Percentiles rank a stretch among this genome's conserved stretches.
These are phyloP conservation scores for Acanthacorydalis orientalis DNA, from an alignment of 2,888 invertebrate genomes.

Conservation along the genomic window DNA sequence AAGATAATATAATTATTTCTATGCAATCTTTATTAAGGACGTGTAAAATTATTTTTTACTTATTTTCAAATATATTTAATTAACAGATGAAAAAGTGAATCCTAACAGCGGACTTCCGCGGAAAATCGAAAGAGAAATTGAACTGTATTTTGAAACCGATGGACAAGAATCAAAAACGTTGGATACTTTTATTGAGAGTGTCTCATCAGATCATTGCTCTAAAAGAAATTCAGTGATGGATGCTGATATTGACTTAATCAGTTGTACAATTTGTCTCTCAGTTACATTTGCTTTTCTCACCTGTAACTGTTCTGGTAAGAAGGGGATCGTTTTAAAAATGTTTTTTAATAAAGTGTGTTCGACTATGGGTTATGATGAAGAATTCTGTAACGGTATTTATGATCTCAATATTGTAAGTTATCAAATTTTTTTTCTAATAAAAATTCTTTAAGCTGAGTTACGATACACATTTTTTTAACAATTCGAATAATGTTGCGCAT, in stretches of 20 bases:
- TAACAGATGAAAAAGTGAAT: too few species aligned
- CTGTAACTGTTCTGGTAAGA: background rate
- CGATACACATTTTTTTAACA: too few species aligned
- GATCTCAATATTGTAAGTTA: slow-evolving; percentile 37
- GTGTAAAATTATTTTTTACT: too few species aligned
- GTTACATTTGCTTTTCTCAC: background rate
- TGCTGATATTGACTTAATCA: background rate
- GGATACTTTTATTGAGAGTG: background rate
- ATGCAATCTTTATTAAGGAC: too few species aligned
- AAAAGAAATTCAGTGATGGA: too few species aligned
- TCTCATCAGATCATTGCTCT: too few species aligned
- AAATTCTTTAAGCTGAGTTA: too few species aligned
- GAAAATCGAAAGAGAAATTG: slow-evolving; percentile 25
- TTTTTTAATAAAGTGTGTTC: slow-evolving; percentile 1
- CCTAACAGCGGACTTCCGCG: background rate
- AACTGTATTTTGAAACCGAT: slow-evolving; percentile 30
- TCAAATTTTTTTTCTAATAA: too few species aligned
- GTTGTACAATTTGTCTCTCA: slow-evolving; percentile 2
- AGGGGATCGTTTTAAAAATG: background rate
- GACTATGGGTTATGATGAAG: slow-evolving; percentile 11
- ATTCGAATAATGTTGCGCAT: too few species aligned
- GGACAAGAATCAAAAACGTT: slow-evolving; percentile 8
- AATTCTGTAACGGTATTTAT: slow-evolving; percentile 41
- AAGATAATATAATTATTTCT: too few species aligned
- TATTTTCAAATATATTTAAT: too few species aligned